phyloP scores from a whole-genome alignment of 2,888 invertebrate genomes.

The Pelosia muscerda region DNA sequence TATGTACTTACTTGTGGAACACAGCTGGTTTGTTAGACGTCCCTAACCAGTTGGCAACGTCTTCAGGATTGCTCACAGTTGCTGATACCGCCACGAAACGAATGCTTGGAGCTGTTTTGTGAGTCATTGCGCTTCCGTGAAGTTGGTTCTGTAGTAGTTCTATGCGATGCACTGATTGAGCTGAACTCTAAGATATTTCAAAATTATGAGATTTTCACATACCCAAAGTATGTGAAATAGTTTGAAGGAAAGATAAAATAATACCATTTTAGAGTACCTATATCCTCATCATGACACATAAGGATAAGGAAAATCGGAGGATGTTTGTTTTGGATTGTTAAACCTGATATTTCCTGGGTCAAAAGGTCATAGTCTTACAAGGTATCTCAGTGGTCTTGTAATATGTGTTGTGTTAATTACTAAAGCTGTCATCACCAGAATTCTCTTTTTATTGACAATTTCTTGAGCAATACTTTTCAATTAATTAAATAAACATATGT shows the following conservation, averaged over 20 bases:
- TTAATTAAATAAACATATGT: too few species aligned
- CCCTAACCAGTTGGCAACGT: constrained; percentile 91
- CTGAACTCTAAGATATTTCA: constrained; percentile 64
- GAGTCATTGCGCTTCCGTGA: constrained; percentile 45
- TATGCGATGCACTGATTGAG: constrained; percentile 74
- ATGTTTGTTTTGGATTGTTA: background rate
- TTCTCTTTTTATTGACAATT: background rate
- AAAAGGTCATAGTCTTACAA: background rate
- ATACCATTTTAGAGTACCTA: background rate
- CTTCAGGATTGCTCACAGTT: constrained; percentile 92
- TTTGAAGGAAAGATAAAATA: background rate
- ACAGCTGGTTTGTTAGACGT: constrained; percentile 78
- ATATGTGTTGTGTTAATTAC: constrained; percentile 4
- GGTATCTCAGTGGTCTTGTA: background rate
- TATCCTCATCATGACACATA: too few species aligned
- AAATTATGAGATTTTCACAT: background rate
- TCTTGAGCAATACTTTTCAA: too few species aligned
- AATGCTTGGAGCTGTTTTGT: constrained; percentile 66
- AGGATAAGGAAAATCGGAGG: too few species aligned
- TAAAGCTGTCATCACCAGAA: background rate
- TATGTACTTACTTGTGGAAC: constrained; percentile 85
- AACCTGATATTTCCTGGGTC: background rate
- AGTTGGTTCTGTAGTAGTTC: constrained; percentile 70
- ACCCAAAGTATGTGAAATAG: background rate
- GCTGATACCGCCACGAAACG: constrained; percentile 93